Percentiles rank a stretch among this genome's conserved stretches.
phyloP scores from a whole-genome alignment of 92 coral and sea anemone species.

The Epizoanthus ramosus region DNA sequence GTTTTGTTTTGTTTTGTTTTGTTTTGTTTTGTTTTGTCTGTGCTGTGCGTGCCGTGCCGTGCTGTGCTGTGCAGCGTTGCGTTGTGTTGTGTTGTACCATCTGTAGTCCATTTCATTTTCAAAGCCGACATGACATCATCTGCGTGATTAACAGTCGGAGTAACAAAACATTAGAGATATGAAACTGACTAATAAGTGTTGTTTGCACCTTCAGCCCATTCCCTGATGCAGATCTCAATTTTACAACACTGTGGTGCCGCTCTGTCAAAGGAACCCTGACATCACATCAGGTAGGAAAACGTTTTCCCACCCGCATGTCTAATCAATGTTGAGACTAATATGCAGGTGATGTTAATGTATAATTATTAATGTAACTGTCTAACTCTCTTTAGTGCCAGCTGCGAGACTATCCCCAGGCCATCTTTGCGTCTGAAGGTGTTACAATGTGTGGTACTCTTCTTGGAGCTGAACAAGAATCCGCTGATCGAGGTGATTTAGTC shows the following conservation, averaged over 20 bases:
- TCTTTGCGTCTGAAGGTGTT: slow-evolving; percentile 79
- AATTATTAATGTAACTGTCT: neutral
- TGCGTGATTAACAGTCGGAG: neutral
- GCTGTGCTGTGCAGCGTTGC: too few relatives aligned
- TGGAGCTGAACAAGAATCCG: slow-evolving; percentile 95
- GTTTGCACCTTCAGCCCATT: slow-evolving; percentile 69
- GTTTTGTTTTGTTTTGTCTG: too few relatives aligned
- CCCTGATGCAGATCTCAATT: slow-evolving; percentile 67
- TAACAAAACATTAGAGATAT: neutral
- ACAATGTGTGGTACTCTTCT: slow-evolving; percentile 81
- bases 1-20: too few relatives aligned
- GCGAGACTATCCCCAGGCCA: slow-evolving; percentile 94
- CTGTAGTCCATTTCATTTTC: too few relatives aligned
- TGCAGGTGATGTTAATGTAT: neutral
- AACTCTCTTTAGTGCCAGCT: slow-evolving; percentile 64
- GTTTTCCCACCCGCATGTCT: too few relatives aligned
- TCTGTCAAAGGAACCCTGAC: slow-evolving; percentile 82
- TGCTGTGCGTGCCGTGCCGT: too few relatives aligned
- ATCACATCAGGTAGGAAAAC: slow-evolving; percentile 80
- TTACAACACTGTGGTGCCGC: slow-evolving; percentile 96
- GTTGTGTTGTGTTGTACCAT: too few relatives aligned
- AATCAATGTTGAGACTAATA: neutral
- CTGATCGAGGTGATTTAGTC: slow-evolving; percentile 67
- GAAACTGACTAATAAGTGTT: neutral
- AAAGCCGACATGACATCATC: too few relatives aligned